Evolutionary conservation across 2,113 vertebrate genomes (phyloP).

Genomic region (Cacatua alba): DNA sequence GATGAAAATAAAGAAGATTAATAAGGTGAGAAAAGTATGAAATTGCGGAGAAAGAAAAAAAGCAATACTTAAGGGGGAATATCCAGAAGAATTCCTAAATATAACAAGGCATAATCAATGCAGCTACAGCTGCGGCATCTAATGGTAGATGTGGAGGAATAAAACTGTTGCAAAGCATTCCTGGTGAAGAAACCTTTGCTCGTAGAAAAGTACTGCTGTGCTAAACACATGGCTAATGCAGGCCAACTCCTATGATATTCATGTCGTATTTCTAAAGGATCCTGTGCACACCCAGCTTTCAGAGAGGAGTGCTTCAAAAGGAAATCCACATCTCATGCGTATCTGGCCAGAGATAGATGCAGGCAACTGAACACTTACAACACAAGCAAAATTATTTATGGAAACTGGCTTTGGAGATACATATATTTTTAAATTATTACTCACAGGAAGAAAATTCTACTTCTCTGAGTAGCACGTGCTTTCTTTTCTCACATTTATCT

Average conservation of each 20-base stretch:
- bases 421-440: background rate
- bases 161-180: background rate
- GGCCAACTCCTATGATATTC: background rate
- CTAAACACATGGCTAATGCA: background rate
- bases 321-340: background rate
- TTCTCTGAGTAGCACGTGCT: background rate
- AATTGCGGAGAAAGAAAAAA: background rate
- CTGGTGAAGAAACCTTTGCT: background rate
- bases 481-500: background rate
- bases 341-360: background rate
- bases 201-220: background rate
- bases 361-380: background rate
- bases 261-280: background rate
- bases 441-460: background rate
- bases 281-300: background rate
- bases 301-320: background rate
- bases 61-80: background rate
- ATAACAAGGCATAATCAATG: background rate
- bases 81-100: background rate
- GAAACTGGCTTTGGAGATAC: background rate
- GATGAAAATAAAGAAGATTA: background rate
- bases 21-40: background rate
- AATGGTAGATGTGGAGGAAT: background rate
- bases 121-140: background rate
- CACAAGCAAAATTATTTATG: background rate